Conservation (phyloP, 2,113 vertebrate species). For the Rhynchomys soricoides region DNA sequence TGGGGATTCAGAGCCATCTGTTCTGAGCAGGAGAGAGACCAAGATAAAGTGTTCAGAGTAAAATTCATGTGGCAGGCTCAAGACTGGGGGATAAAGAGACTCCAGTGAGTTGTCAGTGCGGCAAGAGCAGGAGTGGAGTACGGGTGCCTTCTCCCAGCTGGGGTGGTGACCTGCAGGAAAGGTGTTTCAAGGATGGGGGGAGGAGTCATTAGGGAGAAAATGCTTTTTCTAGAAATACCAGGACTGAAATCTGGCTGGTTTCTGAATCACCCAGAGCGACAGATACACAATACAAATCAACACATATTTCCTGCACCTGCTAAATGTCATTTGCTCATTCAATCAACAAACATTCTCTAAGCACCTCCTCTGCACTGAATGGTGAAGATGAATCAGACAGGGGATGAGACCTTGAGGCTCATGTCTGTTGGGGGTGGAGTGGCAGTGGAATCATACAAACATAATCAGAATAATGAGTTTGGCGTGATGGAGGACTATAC, state of each 20-base stretch:
- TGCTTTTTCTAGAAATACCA: conserved; percentile 28
- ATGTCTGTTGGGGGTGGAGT: neutral
- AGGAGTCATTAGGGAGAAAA: conserved; percentile 43
- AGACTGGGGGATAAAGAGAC: neutral
- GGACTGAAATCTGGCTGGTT: conserved; percentile 50
- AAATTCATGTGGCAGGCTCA: neutral
- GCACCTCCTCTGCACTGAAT: conserved; percentile 44
- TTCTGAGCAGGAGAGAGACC: conserved; percentile 55
- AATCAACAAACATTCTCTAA: conserved; percentile 75
- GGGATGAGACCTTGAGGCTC: neutral
- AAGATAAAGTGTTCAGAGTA: conserved; percentile 36
- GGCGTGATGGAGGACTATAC: neutral
- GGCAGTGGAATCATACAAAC: neutral
- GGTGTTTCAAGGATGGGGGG: conserved; percentile 18
- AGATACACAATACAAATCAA: conserved; percentile 65
- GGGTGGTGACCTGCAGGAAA: neutral
- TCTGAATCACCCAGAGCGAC: conserved; percentile 66
- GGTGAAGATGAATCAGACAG: conserved; percentile 64
- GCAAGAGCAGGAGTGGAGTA: neutral
- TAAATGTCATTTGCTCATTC: conserved; percentile 79
- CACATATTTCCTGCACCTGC: conserved; percentile 71
- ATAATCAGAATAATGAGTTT: conserved; percentile 32
- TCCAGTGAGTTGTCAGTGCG: neutral
- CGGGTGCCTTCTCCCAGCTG: neutral
- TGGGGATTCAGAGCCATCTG: conserved; percentile 72